Conservation (phyloP, 2,888 invertebrate species). For the Dryocosmus kuriphilus region DNA sequence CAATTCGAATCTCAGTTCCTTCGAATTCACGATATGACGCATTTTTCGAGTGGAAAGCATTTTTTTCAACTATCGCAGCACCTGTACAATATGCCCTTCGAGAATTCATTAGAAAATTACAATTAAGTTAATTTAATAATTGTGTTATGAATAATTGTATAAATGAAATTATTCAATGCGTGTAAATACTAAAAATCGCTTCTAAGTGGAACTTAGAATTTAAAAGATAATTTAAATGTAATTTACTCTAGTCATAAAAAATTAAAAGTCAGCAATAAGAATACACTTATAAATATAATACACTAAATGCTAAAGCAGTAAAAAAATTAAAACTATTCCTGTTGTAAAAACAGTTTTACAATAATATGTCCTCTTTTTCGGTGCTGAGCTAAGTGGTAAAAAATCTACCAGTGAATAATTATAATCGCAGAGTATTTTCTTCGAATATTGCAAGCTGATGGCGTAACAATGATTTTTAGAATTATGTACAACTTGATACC, state of each 20-base stretch:
- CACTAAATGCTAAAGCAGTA: not conserved
- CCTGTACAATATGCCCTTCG: not conserved
- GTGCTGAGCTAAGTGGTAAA: slow-evolving; percentile 20
- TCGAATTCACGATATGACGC: not conserved
- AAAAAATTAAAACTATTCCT: slow-evolving; percentile 14
- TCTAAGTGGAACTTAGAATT: not conserved
- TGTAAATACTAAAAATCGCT: not conserved
- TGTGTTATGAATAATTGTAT: not conserved
- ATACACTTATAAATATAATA: slow-evolving; percentile 15
- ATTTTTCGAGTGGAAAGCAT: not conserved
- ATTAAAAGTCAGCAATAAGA: not conserved
- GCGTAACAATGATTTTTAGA: slow-evolving; percentile 19
- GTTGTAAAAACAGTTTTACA: slow-evolving; percentile 18
- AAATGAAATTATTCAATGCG: not conserved
- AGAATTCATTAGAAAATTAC: not conserved
- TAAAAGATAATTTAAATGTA: not conserved
- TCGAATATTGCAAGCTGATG: not conserved
- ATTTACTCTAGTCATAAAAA: not conserved
- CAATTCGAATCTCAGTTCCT: not conserved
- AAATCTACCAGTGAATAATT: slow-evolving; percentile 14
- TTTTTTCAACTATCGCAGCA: not conserved
- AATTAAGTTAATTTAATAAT: not conserved
- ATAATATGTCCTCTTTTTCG: not conserved
- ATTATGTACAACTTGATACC: slow-evolving; percentile 27
- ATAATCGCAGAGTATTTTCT: slow-evolving; percentile 27